phyloP scores from a whole-genome alignment of 2,113 vertebrate species.

The Cygnus atratus region DNA sequence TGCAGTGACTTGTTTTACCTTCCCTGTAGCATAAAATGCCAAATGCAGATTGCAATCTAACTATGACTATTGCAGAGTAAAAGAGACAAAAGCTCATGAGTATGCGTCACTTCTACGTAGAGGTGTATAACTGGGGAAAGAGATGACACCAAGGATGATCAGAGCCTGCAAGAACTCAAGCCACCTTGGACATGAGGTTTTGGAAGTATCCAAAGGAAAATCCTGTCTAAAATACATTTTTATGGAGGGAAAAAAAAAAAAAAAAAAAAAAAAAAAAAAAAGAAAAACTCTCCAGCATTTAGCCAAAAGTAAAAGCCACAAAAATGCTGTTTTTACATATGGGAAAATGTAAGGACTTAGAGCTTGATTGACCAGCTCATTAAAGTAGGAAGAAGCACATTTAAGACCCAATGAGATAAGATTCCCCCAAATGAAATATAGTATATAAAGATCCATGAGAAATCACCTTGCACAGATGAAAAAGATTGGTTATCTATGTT shows the following conservation, averaged over 20 bases:
- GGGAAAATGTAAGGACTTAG: background rate
- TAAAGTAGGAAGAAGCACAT: background rate
- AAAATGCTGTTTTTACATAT: background rate
- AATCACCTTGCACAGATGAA: background rate
- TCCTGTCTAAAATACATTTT: background rate
- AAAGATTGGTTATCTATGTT: background rate
- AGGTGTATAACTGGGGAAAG: fast-evolving
- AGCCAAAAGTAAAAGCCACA: background rate
- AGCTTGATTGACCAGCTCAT: background rate
- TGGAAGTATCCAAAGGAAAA: background rate
- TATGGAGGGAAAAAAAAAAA: background rate
- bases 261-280: too few species aligned
- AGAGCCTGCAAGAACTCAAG: background rate
- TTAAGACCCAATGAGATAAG: background rate
- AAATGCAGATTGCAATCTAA: background rate
- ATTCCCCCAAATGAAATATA: background rate
- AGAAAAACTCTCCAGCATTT: background rate
- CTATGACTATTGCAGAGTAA: background rate
- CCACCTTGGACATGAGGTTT: background rate
- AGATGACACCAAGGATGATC: background rate
- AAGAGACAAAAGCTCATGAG: background rate
- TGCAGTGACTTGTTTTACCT: background rate
- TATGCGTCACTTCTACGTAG: background rate
- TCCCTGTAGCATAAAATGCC: background rate
- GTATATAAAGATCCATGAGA: background rate